These are phyloP conservation scores for Colius striatus DNA, from an alignment of 2,113 vertebrate species.

Conservation along the genomic window DNA sequence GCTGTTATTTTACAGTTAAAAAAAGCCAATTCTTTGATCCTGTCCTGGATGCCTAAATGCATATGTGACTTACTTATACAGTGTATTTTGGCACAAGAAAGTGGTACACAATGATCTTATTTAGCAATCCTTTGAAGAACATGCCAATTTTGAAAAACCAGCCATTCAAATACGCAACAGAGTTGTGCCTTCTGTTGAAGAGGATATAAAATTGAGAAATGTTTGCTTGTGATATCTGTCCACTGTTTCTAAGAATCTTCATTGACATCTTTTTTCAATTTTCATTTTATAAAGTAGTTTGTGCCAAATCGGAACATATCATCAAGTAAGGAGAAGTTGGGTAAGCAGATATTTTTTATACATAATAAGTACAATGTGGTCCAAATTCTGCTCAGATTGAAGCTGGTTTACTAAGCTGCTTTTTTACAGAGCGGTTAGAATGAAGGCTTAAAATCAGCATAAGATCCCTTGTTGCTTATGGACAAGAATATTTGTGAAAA, in stretches of 20 bases:
- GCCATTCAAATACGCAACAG: neutral
- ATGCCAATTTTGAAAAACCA: neutral
- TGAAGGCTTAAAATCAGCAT: neutral
- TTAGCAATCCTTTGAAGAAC: conserved; percentile 40
- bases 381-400: neutral
- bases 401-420: neutral
- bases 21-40: conserved; percentile 6
- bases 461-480: neutral
- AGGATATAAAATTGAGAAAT: conserved; percentile 29
- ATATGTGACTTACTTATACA: neutral
- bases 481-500: neutral
- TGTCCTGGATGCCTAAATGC: neutral
- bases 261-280: neutral
- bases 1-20: conserved; percentile 8
- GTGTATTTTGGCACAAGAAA: conserved; percentile 29
- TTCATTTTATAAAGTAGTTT: conserved; percentile 6
- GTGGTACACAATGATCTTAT: neutral
- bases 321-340: conserved; percentile 23
- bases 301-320: conserved; percentile 15
- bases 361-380: neutral
- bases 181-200: conserved; percentile 20
- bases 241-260: conserved; percentile 8
- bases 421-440: neutral
- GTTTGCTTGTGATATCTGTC: neutral
- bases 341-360: conserved; percentile 35